Evolutionary conservation across 1,140 invertebrate species (phyloP), one percentile per base, ranked within the genome.

Genomic region (Heliothis subflexa): DNA sequence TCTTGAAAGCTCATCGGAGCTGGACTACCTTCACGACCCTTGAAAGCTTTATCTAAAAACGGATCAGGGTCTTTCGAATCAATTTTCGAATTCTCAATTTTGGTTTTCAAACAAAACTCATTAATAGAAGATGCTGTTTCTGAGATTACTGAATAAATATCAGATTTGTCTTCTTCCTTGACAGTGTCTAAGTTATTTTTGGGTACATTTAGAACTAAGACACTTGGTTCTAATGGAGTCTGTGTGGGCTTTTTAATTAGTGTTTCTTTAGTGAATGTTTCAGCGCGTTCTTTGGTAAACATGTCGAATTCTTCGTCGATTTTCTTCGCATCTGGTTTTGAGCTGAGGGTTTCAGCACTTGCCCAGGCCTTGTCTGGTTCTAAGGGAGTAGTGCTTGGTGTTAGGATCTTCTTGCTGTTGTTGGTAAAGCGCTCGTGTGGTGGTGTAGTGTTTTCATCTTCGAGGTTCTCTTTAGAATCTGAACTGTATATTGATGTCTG

Each of bases 221-320:
- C 83, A 28, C 86, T 88, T 9, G 89, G 87, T 83, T 91, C 90
- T 81, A 92, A 84, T 70, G 90, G 88, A 25, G 86, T 82, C 47
- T 86, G 87, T 66, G 64, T 78, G 21, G 85, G 80, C 82, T 81
- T 87, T 75, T 66, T 82, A 66, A 78, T 81, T n/a, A 11, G 9
- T 66, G 45, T 11, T 13, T 66, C 45, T 66, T 64, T 40, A 12
- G 33, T 45, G 79, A 77, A 68, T 33, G 76, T 83, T 59, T 92
- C 89, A 5, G 87, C 71, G 73, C 94, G 84, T 79, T 93, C 87
- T 89, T 94, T 89, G 14, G 90, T 90, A 47, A 95, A 94, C 18
- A 85, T 86, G 62, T 95, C 94, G 47, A 95, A 95, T 82, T 94
- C 94, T 72, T 93, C 86, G 62, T 95, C 94, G 0, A 94, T 82